phyloP scores from a whole-genome alignment of 2,797 vertebrate genomes.

The Parotocinclus haroldoi region DNA sequence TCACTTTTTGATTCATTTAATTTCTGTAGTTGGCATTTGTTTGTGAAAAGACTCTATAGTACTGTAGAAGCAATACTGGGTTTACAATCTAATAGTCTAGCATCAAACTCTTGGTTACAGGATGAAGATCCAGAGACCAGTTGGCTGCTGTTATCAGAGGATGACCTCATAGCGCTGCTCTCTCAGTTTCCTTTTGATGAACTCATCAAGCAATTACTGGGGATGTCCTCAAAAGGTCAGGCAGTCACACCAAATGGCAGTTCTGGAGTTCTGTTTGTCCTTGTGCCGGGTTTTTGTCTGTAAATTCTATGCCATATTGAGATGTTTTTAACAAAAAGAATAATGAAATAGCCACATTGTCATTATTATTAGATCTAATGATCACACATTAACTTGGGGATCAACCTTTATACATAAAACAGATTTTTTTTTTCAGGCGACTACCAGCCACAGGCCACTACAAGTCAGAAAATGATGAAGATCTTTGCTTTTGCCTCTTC shows the following conservation, averaged over 20 bases:
- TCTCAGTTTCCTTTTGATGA: conserved; percentile 95
- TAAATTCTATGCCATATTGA: no score
- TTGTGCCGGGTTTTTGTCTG: no score
- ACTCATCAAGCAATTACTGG: conserved; percentile 90
- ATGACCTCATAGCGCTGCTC: conserved; percentile 86
- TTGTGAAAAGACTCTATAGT: no score
- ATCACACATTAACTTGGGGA: no score
- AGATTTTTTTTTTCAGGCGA: conserved; percentile 65
- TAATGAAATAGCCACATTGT: no score
- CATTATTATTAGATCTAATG: no score
- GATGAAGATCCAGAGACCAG: conserved; percentile 94
- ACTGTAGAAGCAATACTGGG: no score
- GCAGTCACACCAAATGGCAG: background rate
- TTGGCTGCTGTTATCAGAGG: conserved; percentile 91
- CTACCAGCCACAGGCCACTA: conserved; percentile 85
- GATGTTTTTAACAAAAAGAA: no score
- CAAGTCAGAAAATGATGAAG: conserved; percentile 95
- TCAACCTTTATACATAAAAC: background rate
- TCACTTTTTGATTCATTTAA: no score
- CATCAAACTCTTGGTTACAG: conserved; percentile 58
- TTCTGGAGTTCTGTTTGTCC: background rate
- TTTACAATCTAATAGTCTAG: background rate
- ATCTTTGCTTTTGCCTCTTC: conserved; percentile 92
- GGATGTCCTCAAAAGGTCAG: conserved; percentile 83
- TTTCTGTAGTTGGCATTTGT: no score